Base-by-base conservation (phyloP, 2,113 vertebrate genomes). In the Vanacampus margaritifer region DNA sequence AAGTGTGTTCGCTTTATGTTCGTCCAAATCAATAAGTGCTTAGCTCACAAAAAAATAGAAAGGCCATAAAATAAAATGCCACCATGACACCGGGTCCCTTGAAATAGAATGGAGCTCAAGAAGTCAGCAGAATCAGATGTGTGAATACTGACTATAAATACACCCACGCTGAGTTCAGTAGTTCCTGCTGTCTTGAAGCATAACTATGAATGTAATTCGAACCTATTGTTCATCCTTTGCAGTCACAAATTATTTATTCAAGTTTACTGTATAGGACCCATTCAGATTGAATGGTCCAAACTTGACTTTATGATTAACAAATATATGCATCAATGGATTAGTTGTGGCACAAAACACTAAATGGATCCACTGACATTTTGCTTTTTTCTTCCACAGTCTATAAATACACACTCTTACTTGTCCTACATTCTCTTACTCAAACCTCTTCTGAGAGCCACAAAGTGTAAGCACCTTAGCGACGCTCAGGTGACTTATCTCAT, bases 341-440 rank as follows among this genome's bases (percentile, higher is more conserved):
- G 12, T 26, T 43, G 39, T 1, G 3, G 37, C 21, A 39, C 13
- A 21, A 37, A 35, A 59, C 0, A 21, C 35, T 39, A 35, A 23
- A 54, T 5, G 24, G 14, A 17, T 39, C 46, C 45, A 64, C 41
- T 63, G 56, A 35, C 57, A 48, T 53, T 58, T 56, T 45, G 61
- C 70, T 64, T 57, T 73, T 69, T 45, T 65, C 78, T 86, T 74
- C 74, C 65, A 26, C 56, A 67, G 56, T 58, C 80, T 89, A 84
- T 86, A 86, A 87, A 87, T 86, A 87, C 74, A 81, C 66, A 82
- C 69, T 75, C 64, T 57, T 83, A 72, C 79, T 84, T 76, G 74
- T 79, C 79, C 77, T 67, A 77, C 80, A 84, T 84, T 87, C 79
- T 87, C 81, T 76, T 72, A 82, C 80, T 83, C 74, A 46, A 54